Evolutionary conservation across 2,113 vertebrate genomes (phyloP), one percentile per base, ranked within the genome.

Genomic region (Tupaia tana): DNA sequence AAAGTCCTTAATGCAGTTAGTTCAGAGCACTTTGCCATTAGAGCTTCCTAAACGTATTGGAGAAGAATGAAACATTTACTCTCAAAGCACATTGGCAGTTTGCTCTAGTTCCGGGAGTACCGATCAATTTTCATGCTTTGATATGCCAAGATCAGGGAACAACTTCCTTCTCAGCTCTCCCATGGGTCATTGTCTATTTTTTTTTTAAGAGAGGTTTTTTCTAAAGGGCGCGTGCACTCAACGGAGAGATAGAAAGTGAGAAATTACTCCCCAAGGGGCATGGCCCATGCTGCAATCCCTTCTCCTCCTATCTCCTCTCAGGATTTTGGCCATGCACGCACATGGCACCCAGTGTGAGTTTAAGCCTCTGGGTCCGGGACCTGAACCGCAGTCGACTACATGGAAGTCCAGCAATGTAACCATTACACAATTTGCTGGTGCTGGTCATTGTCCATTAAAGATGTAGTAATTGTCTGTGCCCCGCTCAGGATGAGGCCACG

Each of bases 391-490:
- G 43, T 43, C 43, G 43, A 43, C 43, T 43, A 43, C 43, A 43
- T 43, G 43, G 43, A 43, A 43, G 43, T 43, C 43, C 43, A 43
- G 43, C 43, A 43, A 43, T 43, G 43, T 43, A 43, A 43, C 43
- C 43, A 43, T 43, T 43, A 43, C 43, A 43, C 43, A 3, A 43
- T 43, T 43, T 43, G 43, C 43, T 43, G 43, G 43, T 43, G 4
- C 43, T 43, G 56, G 77, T 24, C 15, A 31, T 6, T 66, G 73
- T 27, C 54, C 61, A 54, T 15, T 27, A 27, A 29, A 69, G n/a
- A 66, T 7, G 3, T n/a, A 19, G 52, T 12, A 4, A 3, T 25
- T 2, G 6, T 2, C 24, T 7, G 10, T 12, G 22, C 18, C 75
- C 63, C 61, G 10, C 78, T 9, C 67, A 15, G 73, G 11, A 9